Conservation (phyloP, 1,140 invertebrate genomes). For the Hyphantria cunea region DNA sequence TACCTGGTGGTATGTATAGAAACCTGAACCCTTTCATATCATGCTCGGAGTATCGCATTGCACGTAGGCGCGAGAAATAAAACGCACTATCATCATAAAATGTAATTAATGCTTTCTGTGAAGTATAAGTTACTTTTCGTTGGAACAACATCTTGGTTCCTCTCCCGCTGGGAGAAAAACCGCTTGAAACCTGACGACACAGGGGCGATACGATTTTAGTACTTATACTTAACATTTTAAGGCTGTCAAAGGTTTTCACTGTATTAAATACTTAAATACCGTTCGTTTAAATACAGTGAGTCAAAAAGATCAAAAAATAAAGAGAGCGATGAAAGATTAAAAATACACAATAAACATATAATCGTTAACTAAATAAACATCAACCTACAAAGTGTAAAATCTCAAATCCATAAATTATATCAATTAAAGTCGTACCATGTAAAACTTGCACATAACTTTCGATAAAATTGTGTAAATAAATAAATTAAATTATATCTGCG, state of each 20-base stretch:
- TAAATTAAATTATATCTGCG: slow-evolving; percentile 55
- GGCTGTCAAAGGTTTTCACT: too few species aligned
- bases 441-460: slow-evolving; percentile 50
- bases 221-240: not conserved
- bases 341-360: not conserved
- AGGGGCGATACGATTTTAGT: not conserved
- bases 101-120: slow-evolving; percentile 51
- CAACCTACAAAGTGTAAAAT: not conserved
- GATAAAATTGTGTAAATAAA: slow-evolving; percentile 65
- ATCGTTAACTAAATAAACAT: not conserved
- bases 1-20: not conserved
- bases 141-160: slow-evolving; percentile 44
- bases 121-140: slow-evolving; percentile 65
- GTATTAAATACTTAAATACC: too few species aligned
- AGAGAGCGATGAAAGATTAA: not conserved
- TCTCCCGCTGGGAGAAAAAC: slow-evolving; percentile 49
- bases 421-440: slow-evolving; percentile 39
- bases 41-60: not conserved
- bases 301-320: not conserved
- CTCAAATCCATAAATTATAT: not conserved
- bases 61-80: slow-evolving; percentile 40
- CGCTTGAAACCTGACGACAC: slow-evolving; percentile 28
- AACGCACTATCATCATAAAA: slow-evolving; percentile 39
- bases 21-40: too few species aligned
- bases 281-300: too few species aligned